Conservation (phyloP, 2,113 vertebrate species). For the Nycticorax nycticorax region DNA sequence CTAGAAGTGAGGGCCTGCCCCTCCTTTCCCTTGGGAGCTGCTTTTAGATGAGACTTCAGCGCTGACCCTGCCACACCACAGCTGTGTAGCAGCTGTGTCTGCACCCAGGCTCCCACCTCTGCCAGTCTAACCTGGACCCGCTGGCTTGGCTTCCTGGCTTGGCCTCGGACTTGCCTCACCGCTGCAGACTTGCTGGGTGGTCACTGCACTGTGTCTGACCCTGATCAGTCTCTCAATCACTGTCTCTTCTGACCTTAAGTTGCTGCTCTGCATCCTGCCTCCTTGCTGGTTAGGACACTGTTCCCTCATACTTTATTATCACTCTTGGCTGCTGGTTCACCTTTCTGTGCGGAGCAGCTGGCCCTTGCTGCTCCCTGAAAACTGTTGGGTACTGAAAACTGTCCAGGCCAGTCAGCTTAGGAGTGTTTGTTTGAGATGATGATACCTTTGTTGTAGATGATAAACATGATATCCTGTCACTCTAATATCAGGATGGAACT, state of each 20-base stretch:
- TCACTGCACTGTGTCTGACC: not conserved
- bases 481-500: not conserved
- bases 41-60: not conserved
- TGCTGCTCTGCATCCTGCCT: not conserved
- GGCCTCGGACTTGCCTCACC: not conserved
- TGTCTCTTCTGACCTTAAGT: not conserved
- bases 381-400: not conserved
- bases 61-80: not conserved
- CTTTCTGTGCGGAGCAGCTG: not conserved
- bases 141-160: not conserved
- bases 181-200: not conserved
- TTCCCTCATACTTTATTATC: not conserved
- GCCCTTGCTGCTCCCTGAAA: not conserved
- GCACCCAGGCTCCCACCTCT: not conserved
- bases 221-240: not conserved
- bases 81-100: not conserved
- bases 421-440: not conserved
- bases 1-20: not conserved
- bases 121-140: fast-evolving
- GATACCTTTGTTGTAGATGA: not conserved
- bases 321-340: not conserved
- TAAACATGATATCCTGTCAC: not conserved
- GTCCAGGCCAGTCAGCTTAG: not conserved
- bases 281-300: not conserved
- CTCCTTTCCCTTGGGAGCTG: not conserved